Evolutionary conservation across 2,797 vertebrate species (phyloP).

Genomic region (Heteromormyrus szaboi): DNA sequence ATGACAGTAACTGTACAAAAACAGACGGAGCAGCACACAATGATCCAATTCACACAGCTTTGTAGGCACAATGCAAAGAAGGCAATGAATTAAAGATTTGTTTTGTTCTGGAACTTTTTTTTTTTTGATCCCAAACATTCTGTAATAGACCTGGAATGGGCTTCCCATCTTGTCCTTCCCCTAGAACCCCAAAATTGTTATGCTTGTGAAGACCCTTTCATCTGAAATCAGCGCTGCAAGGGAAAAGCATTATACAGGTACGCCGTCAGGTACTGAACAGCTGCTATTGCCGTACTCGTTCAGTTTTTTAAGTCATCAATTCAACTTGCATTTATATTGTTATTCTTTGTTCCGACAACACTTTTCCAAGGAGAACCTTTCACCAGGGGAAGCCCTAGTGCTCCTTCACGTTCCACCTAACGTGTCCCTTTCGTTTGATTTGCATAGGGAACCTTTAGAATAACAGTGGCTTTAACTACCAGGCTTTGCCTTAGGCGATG

Average conservation of each 20-base stretch:
- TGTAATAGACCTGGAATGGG: neutral
- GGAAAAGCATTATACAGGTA: neutral
- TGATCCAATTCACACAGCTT: neutral
- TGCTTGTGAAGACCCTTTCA: neutral
- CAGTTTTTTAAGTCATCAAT: neutral
- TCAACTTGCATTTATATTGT: neutral
- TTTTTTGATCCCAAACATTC: neutral
- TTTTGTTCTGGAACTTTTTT: neutral
- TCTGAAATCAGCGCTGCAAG: neutral
- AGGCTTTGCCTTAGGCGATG: neutral
- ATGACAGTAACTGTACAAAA: neutral
- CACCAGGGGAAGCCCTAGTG: neutral
- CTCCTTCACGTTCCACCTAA: neutral
- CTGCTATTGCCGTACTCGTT: neutral
- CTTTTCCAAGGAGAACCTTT: neutral
- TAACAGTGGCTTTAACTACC: neutral
- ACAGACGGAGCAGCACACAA: neutral
- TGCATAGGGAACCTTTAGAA: neutral
- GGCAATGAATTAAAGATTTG: constrained; percentile 6
- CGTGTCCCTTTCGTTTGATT: neutral
- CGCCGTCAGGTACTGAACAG: neutral
- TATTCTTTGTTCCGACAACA: neutral
- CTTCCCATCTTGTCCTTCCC: neutral
- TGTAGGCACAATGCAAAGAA: neutral
- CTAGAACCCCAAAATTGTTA: neutral